phyloP scores from a whole-genome alignment of 2,888 invertebrate species.

The Plebejus melissa region DNA sequence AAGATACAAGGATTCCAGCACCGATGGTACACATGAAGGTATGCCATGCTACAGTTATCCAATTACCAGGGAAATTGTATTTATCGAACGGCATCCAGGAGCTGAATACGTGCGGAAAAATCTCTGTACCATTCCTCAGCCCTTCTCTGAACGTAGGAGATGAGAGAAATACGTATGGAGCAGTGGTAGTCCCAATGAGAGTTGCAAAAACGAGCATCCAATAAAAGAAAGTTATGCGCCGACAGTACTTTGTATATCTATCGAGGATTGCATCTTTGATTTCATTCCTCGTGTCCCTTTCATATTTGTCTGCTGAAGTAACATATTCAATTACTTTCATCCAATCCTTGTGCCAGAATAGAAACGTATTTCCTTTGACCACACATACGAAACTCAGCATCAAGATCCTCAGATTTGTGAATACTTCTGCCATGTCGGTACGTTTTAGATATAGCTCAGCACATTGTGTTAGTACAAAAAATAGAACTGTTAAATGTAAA shows the following conservation, averaged over 20 bases:
- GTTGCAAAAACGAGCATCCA: conserved; percentile 61
- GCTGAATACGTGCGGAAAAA: conserved; percentile 64
- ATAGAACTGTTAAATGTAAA: conserved; percentile 48
- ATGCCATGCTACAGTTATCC: conserved; percentile 59
- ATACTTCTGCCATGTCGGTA: conserved; percentile 54
- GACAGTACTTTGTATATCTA: conserved; percentile 59
- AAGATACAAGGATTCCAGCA: conserved; percentile 53
- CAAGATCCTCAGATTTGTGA: conserved; percentile 63
- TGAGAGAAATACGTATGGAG: conserved; percentile 54
- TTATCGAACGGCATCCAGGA: conserved; percentile 68
- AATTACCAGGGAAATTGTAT: conserved; percentile 54
- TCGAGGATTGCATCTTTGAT: conserved; percentile 46
- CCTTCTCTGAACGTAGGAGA: conserved; percentile 50
- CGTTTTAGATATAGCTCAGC: conserved; percentile 58
- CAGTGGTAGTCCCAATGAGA: conserved; percentile 45
- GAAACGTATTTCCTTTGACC: conserved; percentile 54
- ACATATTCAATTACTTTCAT: conserved; percentile 54
- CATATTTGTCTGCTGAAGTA: conserved; percentile 56
- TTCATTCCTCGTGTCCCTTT: conserved; percentile 48
- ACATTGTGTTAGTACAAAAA: conserved; percentile 59
- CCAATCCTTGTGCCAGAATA: conserved; percentile 60
- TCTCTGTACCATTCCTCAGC: conserved; percentile 52
- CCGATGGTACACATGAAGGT: conserved; percentile 51
- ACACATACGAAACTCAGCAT: conserved; percentile 63
- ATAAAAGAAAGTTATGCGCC: conserved; percentile 55